phyloP scores from a whole-genome alignment of 2,888 invertebrate genomes.

The Caenorhabditis plicata region DNA sequence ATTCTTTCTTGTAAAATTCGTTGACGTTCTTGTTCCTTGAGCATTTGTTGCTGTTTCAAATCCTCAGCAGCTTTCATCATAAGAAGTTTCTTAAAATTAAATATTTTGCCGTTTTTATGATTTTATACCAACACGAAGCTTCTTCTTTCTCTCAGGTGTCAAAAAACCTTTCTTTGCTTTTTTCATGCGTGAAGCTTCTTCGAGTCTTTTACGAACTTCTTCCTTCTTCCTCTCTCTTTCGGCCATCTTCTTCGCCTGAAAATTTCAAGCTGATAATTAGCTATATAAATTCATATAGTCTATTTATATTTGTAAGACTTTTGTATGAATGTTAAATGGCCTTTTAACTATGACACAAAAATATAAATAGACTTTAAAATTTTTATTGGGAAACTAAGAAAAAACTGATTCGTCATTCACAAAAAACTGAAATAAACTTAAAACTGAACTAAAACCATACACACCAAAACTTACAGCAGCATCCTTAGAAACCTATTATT shows the following conservation, averaged over 20 bases:
- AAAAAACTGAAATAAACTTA: neutral
- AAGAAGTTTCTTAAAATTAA: slow-evolving; percentile 80
- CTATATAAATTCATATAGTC: neutral
- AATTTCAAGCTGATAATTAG: neutral
- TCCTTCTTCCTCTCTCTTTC: slow-evolving; percentile 98
- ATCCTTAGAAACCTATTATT: slow-evolving; percentile 18
- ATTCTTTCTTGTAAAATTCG: slow-evolving; percentile 91
- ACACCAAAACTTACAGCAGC: slow-evolving; percentile 17
- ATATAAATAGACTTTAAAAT: slow-evolving; percentile 10
- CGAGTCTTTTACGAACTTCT: slow-evolving; percentile 96
- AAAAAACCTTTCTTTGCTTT: slow-evolving; percentile 97
- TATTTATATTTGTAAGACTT: neutral
- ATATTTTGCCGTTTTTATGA: neutral
- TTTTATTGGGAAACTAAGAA: too few species aligned
- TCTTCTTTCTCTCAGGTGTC: slow-evolving; percentile 99
- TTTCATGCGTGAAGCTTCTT: slow-evolving; percentile 96
- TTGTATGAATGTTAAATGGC: neutral
- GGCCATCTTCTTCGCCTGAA: slow-evolving; percentile 79
- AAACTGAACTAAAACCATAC: neutral
- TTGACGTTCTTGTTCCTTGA: slow-evolving; percentile 95
- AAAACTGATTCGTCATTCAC: slow-evolving; percentile 1
- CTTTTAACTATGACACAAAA: neutral
- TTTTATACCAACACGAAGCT: slow-evolving; percentile 85
- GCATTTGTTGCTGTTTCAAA: slow-evolving; percentile 97
- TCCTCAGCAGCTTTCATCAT: slow-evolving; percentile 99